Conservation (phyloP, 2,113 vertebrate genomes). For the Trochalopteron elliotii region DNA sequence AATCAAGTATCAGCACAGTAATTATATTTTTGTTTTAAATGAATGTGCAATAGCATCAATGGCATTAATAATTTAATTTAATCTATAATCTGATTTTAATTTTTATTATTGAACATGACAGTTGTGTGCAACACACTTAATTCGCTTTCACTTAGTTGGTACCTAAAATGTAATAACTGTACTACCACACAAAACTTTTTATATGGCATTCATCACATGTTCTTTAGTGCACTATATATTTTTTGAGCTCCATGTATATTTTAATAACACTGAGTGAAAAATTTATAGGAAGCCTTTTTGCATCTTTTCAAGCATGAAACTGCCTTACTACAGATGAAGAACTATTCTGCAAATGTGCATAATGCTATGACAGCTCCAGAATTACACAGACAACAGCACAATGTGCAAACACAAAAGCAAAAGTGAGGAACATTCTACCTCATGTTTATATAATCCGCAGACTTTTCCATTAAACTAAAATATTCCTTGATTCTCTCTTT, state of each 20-base stretch:
- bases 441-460: neutral
- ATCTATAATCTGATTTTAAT: neutral
- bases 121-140: neutral
- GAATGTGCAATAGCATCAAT: neutral
- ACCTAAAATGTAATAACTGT: neutral
- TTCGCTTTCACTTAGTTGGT: neutral
- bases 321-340: constrained; percentile 11
- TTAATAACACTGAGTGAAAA: constrained; percentile 51
- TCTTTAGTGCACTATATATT: neutral
- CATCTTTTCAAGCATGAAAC: constrained; percentile 54
- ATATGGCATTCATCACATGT: neutral
- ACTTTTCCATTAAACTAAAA: neutral
- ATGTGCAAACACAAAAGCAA: neutral
- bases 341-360: neutral
- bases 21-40: neutral
- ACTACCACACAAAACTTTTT: neutral
- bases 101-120: neutral
- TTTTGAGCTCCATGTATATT: constrained; percentile 54
- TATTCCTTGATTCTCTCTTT: neutral
- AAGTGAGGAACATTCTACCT: neutral
- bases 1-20: neutral
- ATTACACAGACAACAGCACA: neutral
- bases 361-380: neutral
- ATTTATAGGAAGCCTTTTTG: constrained; percentile 48
- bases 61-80: neutral